These are phyloP conservation scores for Crossaster papposus DNA, from an alignment of 53 echinoderm and acorn worm species.

Conservation along the genomic window DNA sequence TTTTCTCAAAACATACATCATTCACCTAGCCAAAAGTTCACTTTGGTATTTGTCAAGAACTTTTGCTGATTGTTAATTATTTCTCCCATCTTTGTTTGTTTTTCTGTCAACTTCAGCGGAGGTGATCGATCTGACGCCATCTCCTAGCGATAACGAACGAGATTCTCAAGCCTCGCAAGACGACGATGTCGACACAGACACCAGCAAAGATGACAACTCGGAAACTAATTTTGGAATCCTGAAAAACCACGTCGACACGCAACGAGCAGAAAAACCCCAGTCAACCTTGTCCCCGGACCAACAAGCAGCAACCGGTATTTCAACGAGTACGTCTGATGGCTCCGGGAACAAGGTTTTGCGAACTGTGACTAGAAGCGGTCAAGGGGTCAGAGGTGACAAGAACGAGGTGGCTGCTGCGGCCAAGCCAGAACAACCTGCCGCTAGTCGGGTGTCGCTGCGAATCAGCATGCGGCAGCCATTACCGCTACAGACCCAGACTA, in stretches of 20 bases:
- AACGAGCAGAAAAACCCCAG: neutral
- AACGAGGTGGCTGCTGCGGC: neutral
- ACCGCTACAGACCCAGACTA: slow-evolving; percentile 60
- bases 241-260: neutral
- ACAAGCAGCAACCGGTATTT: neutral
- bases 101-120: neutral
- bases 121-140: slow-evolving; percentile 47
- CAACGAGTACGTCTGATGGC: neutral
- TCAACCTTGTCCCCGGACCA: neutral
- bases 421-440: slow-evolving; percentile 21
- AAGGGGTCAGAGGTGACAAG: neutral
- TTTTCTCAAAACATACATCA: too few relatives aligned
- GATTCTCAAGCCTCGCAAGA: slow-evolving; percentile 23
- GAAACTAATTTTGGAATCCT: slow-evolving; percentile 34
- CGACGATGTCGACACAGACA: slow-evolving; percentile 49
- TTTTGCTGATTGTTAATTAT: neutral
- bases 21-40: too few relatives aligned
- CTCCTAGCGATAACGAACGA: slow-evolving; percentile 56
- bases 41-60: neutral
- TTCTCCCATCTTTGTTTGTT: neutral
- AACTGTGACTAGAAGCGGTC: slow-evolving; percentile 3
- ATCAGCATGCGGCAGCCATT: slow-evolving; percentile 58
- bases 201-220: slow-evolving; percentile 29
- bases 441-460: slow-evolving; percentile 46
- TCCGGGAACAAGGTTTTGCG: neutral